These are phyloP conservation scores for Sarcophaga caerulescens DNA, from an alignment of 2,888 invertebrate genomes.

Conservation along the genomic window DNA sequence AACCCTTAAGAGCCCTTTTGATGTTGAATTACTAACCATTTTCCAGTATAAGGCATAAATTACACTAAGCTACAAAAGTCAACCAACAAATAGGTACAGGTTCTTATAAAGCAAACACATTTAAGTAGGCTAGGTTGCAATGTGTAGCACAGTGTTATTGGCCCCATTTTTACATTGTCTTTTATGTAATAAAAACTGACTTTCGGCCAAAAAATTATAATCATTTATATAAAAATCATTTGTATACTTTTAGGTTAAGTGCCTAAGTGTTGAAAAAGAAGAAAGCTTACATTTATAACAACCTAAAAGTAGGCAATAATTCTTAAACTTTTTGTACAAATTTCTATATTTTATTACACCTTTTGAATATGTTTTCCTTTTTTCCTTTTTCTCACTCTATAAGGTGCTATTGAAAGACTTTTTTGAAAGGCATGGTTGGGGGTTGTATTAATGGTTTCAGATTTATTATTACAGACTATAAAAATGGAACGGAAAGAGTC, in stretches of 20 bases:
- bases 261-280: neutral
- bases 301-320: conserved; percentile 44
- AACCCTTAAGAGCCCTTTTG: neutral
- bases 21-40: no score
- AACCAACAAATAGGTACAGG: no score
- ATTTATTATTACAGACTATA: conserved; percentile 43
- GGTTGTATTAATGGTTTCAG: conserved; percentile 39
- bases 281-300: conserved; percentile 3
- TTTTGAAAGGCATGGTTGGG: neutral
- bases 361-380: neutral
- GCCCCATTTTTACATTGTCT: neutral
- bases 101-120: no score
- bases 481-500: neutral
- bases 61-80: no score
- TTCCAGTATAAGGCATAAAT: neutral
- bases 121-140: no score
- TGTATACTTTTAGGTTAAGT: neutral
- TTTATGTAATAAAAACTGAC: neutral
- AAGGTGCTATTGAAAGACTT: neutral
- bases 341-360: conserved; percentile 42
- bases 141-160: neutral
- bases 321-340: conserved; percentile 1
- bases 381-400: neutral
- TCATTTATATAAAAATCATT: conserved; percentile 19
- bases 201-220: neutral